A percentile compares a stretch with the other conserved stretches of the same genome.
Conservation (phyloP, 1,140 invertebrate species). For the Hyposmocoma kahamanoa region DNA sequence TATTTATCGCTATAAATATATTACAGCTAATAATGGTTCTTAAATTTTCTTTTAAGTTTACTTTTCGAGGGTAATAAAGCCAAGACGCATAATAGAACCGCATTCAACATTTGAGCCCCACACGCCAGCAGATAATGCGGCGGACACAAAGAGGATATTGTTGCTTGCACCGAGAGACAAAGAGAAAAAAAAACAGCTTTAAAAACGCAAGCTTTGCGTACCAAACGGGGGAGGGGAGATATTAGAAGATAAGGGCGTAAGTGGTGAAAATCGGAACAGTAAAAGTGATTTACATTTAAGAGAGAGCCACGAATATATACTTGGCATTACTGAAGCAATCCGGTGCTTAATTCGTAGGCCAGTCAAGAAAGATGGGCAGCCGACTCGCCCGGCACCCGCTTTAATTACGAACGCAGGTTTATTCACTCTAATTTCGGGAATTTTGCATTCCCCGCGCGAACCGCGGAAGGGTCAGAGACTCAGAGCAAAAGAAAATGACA, state of each 20-base stretch:
- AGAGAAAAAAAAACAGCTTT: background rate
- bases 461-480: slow-evolving; percentile 59
- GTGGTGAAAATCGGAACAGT: slow-evolving; percentile 51
- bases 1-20: too few species aligned
- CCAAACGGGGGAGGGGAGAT: slow-evolving; percentile 24
- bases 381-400: slow-evolving; percentile 45
- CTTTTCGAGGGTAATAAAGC: too few species aligned
- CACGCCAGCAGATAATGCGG: too few species aligned
- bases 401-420: slow-evolving; percentile 71
- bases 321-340: slow-evolving; percentile 71
- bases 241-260: slow-evolving; percentile 35
- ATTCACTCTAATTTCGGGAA: slow-evolving; percentile 69
- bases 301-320: slow-evolving; percentile 66
- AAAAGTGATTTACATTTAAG: slow-evolving; percentile 70
- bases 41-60: too few species aligned
- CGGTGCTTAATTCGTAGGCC: slow-evolving; percentile 70
- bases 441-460: slow-evolving; percentile 69
- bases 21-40: too few species aligned
- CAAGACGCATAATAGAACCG: too few species aligned
- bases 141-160: too few species aligned
- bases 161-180: too few species aligned
- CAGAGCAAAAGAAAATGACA: slow-evolving; percentile 66
- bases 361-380: slow-evolving; percentile 67
- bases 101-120: too few species aligned
- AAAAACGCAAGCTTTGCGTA: slow-evolving; percentile 21